Percentiles rank a stretch among this genome's conserved stretches.
Conservation (phyloP, 2,797 vertebrate species). For the Pangasius krempfi region DNA sequence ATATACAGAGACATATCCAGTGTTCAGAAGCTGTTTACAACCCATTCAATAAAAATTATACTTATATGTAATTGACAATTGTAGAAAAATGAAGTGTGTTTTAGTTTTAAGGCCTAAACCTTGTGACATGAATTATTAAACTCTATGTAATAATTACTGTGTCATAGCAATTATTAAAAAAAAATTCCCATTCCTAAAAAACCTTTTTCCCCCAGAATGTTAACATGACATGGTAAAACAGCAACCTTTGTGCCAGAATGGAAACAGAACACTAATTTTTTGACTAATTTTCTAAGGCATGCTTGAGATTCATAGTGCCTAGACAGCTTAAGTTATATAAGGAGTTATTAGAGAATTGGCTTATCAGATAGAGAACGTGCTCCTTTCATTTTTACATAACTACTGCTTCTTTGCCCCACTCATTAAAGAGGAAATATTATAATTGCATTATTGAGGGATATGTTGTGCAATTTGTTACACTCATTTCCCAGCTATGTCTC, state of each 20-base stretch:
- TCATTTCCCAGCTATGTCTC: conserved; percentile 1
- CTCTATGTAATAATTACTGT: conserved; percentile 75
- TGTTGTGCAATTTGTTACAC: not conserved
- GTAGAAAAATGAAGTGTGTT: conserved; percentile 56
- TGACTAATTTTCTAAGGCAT: conserved; percentile 40
- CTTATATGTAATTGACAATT: conserved; percentile 57
- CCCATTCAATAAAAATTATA: conserved; percentile 54
- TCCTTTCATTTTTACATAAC: conserved; percentile 41
- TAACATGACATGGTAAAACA: conserved; percentile 65
- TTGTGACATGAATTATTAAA: conserved; percentile 72
- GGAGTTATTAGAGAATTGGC: conserved; percentile 28
- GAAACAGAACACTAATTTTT: conserved; percentile 69
- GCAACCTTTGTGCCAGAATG: conserved; percentile 64
- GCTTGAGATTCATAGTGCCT: not conserved
- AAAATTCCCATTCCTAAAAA: conserved; percentile 75
- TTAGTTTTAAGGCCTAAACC: conserved; percentile 72
- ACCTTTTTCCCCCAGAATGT: conserved; percentile 65
- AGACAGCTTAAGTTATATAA: conserved; percentile 21
- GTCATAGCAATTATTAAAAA: conserved; percentile 73
- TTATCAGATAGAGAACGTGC: conserved; percentile 28
- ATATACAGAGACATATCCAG: conserved; percentile 56
- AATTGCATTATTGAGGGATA: not conserved
- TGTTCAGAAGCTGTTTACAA: conserved; percentile 64
- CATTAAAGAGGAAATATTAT: conserved; percentile 25
- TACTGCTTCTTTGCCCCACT: not conserved